These are phyloP conservation scores for Plectropomus leopardus DNA, from an alignment of 2,113 vertebrate genomes.

Conservation along the genomic window DNA sequence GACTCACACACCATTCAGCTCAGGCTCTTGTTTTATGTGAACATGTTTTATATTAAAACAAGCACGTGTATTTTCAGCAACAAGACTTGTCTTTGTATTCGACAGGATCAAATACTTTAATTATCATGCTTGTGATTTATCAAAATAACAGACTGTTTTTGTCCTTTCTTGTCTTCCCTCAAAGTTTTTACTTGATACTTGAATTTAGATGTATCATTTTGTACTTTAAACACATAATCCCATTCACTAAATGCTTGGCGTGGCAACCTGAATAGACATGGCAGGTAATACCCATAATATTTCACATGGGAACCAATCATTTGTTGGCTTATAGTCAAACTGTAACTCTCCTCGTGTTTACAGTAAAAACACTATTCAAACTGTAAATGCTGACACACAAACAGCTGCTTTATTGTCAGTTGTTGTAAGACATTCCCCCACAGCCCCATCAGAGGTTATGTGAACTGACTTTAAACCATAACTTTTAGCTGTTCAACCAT, in stretches of 20 bases:
- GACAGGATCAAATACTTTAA: slow-evolving; percentile 6
- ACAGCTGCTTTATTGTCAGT: slow-evolving; percentile 16
- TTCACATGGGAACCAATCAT: slow-evolving; percentile 31
- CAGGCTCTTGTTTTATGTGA: slow-evolving; percentile 14
- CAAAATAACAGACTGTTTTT: slow-evolving; percentile 16
- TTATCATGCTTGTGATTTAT: slow-evolving; percentile 5
- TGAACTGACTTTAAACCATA: background rate
- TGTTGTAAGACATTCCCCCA: background rate
- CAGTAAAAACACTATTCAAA: slow-evolving; percentile 59
- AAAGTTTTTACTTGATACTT: background rate
- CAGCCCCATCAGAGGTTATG: background rate
- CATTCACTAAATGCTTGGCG: background rate
- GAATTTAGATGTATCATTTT: background rate
- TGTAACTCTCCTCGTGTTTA: slow-evolving; percentile 46
- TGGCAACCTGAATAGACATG: background rate
- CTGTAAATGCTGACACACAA: slow-evolving; percentile 29
- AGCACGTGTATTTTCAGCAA: background rate
- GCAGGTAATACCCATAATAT: slow-evolving; percentile 6
- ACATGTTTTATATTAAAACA: slow-evolving; percentile 56
- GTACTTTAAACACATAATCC: background rate
- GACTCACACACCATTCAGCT: background rate
- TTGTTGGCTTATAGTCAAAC: background rate
- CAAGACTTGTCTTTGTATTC: slow-evolving; percentile 26
- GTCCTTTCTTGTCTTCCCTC: background rate
- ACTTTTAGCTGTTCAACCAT: too few relatives aligned